Evolutionary conservation across 2,113 vertebrate species (phyloP).

Genomic region (Urocolius indicus): DNA sequence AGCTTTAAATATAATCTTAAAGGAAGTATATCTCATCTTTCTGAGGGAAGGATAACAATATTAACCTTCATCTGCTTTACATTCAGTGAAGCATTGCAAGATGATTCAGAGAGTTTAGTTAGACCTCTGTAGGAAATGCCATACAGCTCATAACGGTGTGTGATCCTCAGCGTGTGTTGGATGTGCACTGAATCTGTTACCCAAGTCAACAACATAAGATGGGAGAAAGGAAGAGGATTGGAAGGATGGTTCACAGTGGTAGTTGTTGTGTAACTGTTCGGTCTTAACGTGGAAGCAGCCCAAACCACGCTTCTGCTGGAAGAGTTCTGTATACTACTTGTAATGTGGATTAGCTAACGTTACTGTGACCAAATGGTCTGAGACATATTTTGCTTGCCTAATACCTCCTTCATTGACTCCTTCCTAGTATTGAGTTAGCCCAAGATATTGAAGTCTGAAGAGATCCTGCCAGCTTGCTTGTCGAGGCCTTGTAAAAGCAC

Average conservation of each 20-base stretch:
- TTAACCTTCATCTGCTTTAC: background rate
- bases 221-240: background rate
- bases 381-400: background rate
- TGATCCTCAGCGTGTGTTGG: background rate
- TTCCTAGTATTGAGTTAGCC: background rate
- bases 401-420: rapidly evolving
- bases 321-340: background rate
- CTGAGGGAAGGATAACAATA: background rate
- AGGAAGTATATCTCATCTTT: background rate
- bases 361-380: background rate
- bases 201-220: background rate
- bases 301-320: background rate
- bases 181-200: background rate
- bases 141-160: rapidly evolving
- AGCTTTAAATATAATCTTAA: background rate
- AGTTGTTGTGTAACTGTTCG: background rate
- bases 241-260: background rate
- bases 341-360: background rate
- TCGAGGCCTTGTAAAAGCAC: background rate
- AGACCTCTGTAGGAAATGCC: background rate
- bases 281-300: background rate
- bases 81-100: background rate
- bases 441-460: background rate
- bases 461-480: background rate
- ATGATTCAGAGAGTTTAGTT: background rate